phyloP scores from a whole-genome alignment of 2,113 vertebrate species.

The Lagopus leucura region DNA sequence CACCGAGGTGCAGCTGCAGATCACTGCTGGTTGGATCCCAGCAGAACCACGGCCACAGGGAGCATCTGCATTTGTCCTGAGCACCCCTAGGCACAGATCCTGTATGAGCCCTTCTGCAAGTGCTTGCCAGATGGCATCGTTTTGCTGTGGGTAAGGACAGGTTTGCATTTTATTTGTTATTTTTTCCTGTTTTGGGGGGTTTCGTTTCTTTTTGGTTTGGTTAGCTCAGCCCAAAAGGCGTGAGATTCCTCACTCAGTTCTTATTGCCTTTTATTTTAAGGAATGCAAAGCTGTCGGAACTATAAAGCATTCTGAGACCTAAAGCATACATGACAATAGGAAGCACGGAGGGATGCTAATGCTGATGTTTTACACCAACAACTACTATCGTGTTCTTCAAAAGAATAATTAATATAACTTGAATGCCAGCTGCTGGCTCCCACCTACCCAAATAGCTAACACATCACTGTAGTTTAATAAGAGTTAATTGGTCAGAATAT shows the following conservation, averaged over 20 bases:
- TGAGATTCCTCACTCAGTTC: background rate
- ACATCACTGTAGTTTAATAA: background rate
- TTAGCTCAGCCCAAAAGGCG: background rate
- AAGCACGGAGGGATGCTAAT: background rate
- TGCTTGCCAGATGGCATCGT: background rate
- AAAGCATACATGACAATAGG: background rate
- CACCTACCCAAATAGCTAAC: background rate
- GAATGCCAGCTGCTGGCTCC: background rate
- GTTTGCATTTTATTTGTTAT: background rate
- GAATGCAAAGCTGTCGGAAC: background rate
- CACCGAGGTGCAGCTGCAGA: too few species aligned
- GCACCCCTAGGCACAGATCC: background rate
- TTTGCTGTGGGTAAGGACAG: background rate
- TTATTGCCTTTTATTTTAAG: background rate
- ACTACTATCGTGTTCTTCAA: background rate
- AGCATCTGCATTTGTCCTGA: background rate
- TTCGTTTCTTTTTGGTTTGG: background rate
- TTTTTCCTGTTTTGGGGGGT: background rate
- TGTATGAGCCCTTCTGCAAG: background rate
- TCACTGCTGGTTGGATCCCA: too few species aligned
- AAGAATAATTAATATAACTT: background rate
- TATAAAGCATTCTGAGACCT: background rate
- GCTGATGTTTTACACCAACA: background rate
- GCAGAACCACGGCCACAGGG: too few species aligned
- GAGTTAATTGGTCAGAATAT: background rate